Evolutionary conservation across 2,888 invertebrate species (phyloP).

Genomic region (Frankliniella intonsa): DNA sequence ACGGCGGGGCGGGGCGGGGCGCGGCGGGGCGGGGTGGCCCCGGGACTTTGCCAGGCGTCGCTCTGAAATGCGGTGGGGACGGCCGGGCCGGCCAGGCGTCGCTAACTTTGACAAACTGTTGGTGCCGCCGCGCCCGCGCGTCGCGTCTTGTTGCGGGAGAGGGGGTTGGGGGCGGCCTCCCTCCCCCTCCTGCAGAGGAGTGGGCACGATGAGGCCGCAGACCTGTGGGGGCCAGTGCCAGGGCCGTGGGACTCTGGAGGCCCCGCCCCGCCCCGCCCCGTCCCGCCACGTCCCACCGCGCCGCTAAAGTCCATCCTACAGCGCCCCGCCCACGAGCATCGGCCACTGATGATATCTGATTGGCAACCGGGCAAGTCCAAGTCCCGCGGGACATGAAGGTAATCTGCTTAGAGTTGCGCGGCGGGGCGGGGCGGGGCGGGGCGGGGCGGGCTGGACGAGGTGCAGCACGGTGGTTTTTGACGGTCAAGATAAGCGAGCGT

Average conservation of each 20-base stretch:
- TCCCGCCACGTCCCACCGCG: neutral
- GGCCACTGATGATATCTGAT: neutral
- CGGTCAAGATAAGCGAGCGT: too few species aligned
- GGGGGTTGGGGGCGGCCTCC: neutral
- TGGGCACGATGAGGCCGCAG: neutral
- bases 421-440: too few species aligned
- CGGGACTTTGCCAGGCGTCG: too few species aligned
- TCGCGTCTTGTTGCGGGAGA: neutral
- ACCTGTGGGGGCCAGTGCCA: neutral
- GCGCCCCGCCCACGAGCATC: neutral
- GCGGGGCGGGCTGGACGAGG: too few species aligned
- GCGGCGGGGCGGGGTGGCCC: too few species aligned
- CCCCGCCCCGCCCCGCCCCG: neutral
- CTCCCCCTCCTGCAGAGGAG: neutral
- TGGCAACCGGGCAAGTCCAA: neutral
- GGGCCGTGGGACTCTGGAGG: neutral
- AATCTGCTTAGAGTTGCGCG: too few species aligned
- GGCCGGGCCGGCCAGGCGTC: neutral
- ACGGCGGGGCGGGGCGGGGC: neutral
- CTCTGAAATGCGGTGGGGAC: neutral
- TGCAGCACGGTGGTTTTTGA: too few species aligned
- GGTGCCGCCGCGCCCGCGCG: neutral
- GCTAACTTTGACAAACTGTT: constrained; percentile 10
- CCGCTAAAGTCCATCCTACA: neutral
- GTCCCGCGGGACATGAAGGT: neutral